Evolutionary conservation across 1,140 invertebrate species (phyloP).

Genomic region (Pectinophora gossypiella): DNA sequence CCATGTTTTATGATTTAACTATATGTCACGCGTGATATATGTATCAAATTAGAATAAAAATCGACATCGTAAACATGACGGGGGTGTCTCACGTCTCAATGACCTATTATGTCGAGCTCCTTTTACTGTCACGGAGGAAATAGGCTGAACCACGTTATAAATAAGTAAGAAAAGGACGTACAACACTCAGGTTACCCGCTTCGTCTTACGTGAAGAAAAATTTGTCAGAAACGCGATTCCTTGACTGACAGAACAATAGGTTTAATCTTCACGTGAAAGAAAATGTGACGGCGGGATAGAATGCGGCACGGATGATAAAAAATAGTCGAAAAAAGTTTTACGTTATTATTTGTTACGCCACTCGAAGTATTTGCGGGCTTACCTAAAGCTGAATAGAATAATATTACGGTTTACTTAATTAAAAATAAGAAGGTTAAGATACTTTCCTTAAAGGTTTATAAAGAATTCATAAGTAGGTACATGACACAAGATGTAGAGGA

Average conservation of each 20-base stretch:
- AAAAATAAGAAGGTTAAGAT: no score
- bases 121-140: slow-evolving; percentile 42
- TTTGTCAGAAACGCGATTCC: slow-evolving; percentile 55
- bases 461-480: no score
- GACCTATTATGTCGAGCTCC: slow-evolving; percentile 25
- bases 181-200: slow-evolving; percentile 45
- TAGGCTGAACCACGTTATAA: slow-evolving; percentile 50
- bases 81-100: slow-evolving; percentile 23
- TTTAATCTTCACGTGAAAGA: slow-evolving; percentile 53
- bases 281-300: slow-evolving; percentile 33
- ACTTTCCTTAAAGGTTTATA: no score
- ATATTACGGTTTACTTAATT: no score
- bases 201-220: slow-evolving; percentile 47
- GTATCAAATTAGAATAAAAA: background rate
- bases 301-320: background rate
- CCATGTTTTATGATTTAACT: background rate
- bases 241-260: slow-evolving; percentile 57
- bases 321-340: no score
- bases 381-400: no score
- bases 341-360: no score
- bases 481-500: no score
- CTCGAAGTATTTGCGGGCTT: no score
- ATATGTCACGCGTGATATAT: background rate
- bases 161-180: slow-evolving; percentile 35
- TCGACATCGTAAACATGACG: background rate